phyloP scores from a whole-genome alignment of 2,888 invertebrate genomes.

The Drosophila vallismaia region DNA sequence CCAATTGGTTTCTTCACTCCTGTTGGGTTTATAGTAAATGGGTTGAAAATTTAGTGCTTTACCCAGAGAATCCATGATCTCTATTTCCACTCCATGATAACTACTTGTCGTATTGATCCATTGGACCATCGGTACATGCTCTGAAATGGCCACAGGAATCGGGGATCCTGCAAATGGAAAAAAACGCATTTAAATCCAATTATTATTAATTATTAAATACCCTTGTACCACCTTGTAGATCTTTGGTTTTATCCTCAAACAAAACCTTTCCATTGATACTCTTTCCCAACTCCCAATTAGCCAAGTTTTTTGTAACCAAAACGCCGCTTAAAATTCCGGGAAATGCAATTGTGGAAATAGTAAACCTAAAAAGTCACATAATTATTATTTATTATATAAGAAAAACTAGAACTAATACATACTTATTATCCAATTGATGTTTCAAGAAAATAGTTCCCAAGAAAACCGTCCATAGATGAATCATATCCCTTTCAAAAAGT shows the following conservation, averaged over 20 bases:
- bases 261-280: conserved; percentile 81
- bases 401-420: not conserved
- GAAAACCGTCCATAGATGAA: conserved; percentile 91
- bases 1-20: conserved; percentile 86
- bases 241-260: conserved; percentile 81
- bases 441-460: conserved; percentile 90
- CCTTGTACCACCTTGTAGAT: not conserved
- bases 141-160: conserved; percentile 70
- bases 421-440: conserved; percentile 60
- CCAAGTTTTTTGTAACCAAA: conserved; percentile 87
- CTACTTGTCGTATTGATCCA: conserved; percentile 34
- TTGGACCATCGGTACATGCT: conserved; percentile 82
- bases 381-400: not conserved
- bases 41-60: conserved; percentile 89
- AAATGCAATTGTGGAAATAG: conserved; percentile 90
- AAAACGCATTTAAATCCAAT: not conserved
- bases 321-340: conserved; percentile 86
- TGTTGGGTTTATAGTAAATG: conserved; percentile 87
- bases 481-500: conserved; percentile 87
- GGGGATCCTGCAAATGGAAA: conserved; percentile 63
- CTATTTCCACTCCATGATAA: conserved; percentile 79
- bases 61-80: conserved; percentile 86
- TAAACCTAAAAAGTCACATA: conserved; percentile 85
- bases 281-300: conserved; percentile 88
- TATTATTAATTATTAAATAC: not conserved